Evolutionary conservation across 2,888 invertebrate genomes (phyloP).

Genomic region (Phengaris arion): DNA sequence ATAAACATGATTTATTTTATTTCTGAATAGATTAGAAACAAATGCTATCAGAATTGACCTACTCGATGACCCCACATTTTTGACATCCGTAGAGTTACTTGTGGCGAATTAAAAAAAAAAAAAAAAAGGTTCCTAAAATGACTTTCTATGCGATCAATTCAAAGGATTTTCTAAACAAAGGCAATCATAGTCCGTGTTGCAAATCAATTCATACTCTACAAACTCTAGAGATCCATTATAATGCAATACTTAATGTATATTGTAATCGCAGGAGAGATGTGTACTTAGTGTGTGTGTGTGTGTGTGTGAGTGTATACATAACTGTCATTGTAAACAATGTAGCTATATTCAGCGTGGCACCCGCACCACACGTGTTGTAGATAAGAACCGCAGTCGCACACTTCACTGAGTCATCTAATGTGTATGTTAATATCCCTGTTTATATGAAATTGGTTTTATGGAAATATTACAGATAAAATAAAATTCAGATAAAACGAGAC

Average conservation of each 20-base stretch:
- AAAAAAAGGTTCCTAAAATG: not conserved
- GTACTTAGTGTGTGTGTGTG: too few relatives aligned
- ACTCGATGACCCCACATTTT: too few relatives aligned
- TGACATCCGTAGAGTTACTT: not conserved
- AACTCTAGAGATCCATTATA: not conserved
- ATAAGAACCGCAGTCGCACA: not conserved
- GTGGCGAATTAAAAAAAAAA: not conserved
- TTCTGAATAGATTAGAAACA: too few relatives aligned
- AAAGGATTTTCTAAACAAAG: not conserved
- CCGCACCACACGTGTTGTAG: not conserved
- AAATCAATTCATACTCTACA: not conserved
- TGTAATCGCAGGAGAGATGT: not conserved
- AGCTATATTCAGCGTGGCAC: slow-evolving; percentile 1
- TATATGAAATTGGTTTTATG: not conserved
- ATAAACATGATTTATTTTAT: too few relatives aligned
- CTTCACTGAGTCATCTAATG: not conserved
- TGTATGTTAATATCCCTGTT: not conserved
- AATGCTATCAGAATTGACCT: too few relatives aligned
- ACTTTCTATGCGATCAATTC: not conserved
- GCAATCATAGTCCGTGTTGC: not conserved
- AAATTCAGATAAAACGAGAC: too few relatives aligned
- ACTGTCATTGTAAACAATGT: not conserved
- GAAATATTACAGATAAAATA: not conserved
- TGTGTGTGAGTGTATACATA: not conserved
- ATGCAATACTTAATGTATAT: not conserved